phyloP scores from a whole-genome alignment of 2,888 invertebrate genomes.

The Parapristionchus giblindavisi region DNA sequence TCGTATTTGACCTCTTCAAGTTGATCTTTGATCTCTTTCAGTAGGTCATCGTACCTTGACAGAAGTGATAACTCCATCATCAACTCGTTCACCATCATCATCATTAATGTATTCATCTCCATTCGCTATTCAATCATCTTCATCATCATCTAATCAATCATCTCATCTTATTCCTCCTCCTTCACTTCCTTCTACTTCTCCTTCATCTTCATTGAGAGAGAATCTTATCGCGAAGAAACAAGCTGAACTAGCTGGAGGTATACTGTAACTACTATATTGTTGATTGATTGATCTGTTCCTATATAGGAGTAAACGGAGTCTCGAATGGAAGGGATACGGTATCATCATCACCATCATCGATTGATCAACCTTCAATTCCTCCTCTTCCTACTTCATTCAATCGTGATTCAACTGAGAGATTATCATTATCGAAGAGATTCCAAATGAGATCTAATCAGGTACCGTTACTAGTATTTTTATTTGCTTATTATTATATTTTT shows the following conservation, averaged over 20 bases:
- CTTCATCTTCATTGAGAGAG: constrained; percentile 22
- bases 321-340: not conserved
- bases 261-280: not conserved
- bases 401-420: constrained; percentile 23
- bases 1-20: not conserved
- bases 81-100: not conserved
- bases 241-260: not conserved
- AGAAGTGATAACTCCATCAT: not conserved
- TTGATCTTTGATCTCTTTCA: too few species aligned
- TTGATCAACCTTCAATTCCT: not conserved
- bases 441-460: constrained; percentile 8
- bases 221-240: constrained; percentile 22
- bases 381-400: constrained; percentile 10
- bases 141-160: constrained; percentile 1
- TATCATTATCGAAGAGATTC: constrained; percentile 31
- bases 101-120: not conserved
- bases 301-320: not conserved
- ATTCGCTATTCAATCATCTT: not conserved
- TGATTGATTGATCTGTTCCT: not conserved
- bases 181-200: not conserved
- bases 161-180: not conserved
- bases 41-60: not conserved
- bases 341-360: not conserved
- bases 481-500: not conserved
- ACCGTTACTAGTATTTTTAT: too few species aligned